phyloP scores from a whole-genome alignment of 2,797 vertebrate genomes.

The Falco berigora region DNA sequence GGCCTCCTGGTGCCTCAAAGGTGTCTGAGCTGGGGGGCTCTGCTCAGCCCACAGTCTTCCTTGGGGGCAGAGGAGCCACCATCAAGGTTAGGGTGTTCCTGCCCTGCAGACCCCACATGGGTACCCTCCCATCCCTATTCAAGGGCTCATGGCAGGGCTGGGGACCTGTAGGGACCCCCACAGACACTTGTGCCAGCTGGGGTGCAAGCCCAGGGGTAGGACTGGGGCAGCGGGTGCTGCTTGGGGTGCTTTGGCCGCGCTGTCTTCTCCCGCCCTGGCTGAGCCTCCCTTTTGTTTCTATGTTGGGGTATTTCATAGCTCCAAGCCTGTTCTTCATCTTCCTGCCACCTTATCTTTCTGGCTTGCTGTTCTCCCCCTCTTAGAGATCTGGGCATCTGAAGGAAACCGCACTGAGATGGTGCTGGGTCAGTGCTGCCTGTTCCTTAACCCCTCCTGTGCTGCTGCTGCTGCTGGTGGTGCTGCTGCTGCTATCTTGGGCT shows the following conservation, averaged over 20 bases:
- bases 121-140: neutral
- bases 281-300: neutral
- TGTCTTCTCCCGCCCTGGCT: too few species aligned
- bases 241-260: neutral
- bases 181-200: fast-evolving
- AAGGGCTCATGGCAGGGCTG: neutral
- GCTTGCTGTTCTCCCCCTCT: neutral
- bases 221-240: neutral
- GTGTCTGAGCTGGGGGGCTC: neutral
- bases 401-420: neutral
- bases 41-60: neutral
- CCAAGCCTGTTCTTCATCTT: neutral
- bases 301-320: neutral
- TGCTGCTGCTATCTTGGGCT: neutral
- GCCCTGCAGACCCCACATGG: neutral
- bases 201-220: neutral
- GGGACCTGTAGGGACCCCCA: neutral
- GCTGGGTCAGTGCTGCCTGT: neutral
- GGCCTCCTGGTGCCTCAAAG: neutral
- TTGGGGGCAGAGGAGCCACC: neutral
- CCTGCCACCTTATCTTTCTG: neutral
- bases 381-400: neutral
- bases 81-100: neutral
- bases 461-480: neutral
- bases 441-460: neutral